Conservation (phyloP, 2,113 vertebrate species). For the Microtus richardsoni region DNA sequence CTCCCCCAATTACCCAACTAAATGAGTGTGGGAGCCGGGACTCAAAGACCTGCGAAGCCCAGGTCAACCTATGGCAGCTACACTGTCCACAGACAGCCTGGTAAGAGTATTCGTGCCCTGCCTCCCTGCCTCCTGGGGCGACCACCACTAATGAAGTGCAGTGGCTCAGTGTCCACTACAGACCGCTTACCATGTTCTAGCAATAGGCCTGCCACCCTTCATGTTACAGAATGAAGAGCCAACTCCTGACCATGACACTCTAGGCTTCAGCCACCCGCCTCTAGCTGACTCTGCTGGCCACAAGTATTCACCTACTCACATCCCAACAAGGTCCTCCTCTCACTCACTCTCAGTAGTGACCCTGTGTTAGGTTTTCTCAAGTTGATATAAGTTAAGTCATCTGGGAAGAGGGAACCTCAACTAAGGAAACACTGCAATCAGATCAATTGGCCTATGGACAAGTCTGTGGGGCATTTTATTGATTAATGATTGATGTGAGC, state of each 20-base stretch:
- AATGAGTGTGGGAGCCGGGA: neutral
- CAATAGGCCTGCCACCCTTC: neutral
- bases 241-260: neutral
- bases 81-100: rapidly evolving
- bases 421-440: neutral
- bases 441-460: neutral
- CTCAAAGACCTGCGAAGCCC: neutral
- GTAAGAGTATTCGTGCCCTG: neutral
- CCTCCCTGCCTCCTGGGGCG: rapidly evolving
- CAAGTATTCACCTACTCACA: neutral
- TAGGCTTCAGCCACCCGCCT: neutral
- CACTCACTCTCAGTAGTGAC: neutral
- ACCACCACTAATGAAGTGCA: neutral
- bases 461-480: neutral
- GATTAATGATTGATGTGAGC: neutral
- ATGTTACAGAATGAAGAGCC: neutral
- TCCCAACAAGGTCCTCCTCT: neutral
- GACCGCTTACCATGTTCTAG: neutral
- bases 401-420: neutral
- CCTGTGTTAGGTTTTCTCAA: neutral
- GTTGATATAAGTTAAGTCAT: neutral
- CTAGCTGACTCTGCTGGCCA: neutral
- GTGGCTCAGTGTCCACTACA: neutral
- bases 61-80: rapidly evolving
- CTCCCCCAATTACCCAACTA: neutral